Conservation (phyloP, 2,797 vertebrate species). For the Chelon labrosus region DNA sequence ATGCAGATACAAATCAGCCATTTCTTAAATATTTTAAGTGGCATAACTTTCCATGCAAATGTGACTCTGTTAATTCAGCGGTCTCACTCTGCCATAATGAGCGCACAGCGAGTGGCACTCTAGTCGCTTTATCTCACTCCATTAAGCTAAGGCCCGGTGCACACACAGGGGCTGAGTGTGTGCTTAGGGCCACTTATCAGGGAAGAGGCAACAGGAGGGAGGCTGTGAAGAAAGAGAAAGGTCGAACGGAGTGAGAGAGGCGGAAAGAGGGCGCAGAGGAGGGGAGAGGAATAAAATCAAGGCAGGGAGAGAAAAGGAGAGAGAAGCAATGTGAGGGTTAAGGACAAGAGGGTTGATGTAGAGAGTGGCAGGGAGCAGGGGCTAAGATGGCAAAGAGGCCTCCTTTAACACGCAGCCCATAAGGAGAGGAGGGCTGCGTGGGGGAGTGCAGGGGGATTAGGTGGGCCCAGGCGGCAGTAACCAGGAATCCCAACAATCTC, state of each 20-base stretch:
- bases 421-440: constrained; percentile 63
- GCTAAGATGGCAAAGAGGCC: constrained; percentile 77
- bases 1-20: background rate
- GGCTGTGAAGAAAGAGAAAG: constrained; percentile 58
- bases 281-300: constrained; percentile 31
- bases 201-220: constrained; percentile 54
- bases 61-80: constrained; percentile 36
- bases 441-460: constrained; percentile 76
- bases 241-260: constrained; percentile 55
- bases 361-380: constrained; percentile 68
- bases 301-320: constrained; percentile 27
- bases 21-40: background rate
- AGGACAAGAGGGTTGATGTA: constrained; percentile 60
- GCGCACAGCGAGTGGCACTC: constrained; percentile 68
- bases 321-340: constrained; percentile 51
- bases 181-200: constrained; percentile 80
- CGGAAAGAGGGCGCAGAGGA: constrained; percentile 38
- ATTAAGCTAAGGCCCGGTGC: constrained; percentile 78
- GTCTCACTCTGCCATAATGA: constrained; percentile 35
- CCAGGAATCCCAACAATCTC: constrained; percentile 84
- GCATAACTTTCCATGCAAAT: constrained; percentile 33
- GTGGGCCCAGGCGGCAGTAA: constrained; percentile 79
- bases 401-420: constrained; percentile 75
- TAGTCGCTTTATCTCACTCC: constrained; percentile 80
- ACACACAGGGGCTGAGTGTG: constrained; percentile 78